phyloP scores from a whole-genome alignment of 2,113 vertebrate genomes.

The Rhinoptilus africanus region DNA sequence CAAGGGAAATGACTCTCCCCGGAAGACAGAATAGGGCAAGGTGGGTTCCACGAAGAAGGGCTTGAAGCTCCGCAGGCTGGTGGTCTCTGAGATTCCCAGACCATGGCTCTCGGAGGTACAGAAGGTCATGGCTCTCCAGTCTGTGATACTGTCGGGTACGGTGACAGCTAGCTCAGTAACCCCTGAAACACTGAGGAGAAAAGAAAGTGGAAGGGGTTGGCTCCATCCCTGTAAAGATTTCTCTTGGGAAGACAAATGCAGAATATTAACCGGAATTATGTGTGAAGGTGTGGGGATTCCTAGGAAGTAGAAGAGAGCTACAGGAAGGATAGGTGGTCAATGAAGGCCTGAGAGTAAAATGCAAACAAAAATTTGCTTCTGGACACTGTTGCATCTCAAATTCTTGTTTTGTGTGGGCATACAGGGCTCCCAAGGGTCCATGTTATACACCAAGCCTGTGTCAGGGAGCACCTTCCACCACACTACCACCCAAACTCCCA shows the following conservation, averaged over 20 bases:
- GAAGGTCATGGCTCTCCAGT: slow-evolving; percentile 85
- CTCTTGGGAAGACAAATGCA: not conserved
- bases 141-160: slow-evolving; percentile 86
- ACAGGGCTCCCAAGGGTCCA: not conserved
- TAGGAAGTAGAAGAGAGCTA: not conserved
- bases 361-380: not conserved
- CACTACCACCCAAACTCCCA: not conserved
- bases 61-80: slow-evolving; percentile 80
- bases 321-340: not conserved
- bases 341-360: not conserved
- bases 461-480: not conserved
- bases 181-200: slow-evolving; percentile 73
- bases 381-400: not conserved
- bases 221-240: not conserved
- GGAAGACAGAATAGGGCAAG: slow-evolving; percentile 86
- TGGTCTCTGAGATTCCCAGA: slow-evolving; percentile 80
- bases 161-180: slow-evolving; percentile 65
- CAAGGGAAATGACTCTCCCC: slow-evolving; percentile 84
- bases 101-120: slow-evolving; percentile 79
- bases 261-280: not conserved
- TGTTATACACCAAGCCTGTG: not conserved
- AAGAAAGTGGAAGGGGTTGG: not conserved
- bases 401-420: not conserved
- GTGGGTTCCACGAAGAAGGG: slow-evolving; percentile 88
- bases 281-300: not conserved